phyloP scores from a whole-genome alignment of 2,888 invertebrate genomes.

The Phorcus lineatus region DNA sequence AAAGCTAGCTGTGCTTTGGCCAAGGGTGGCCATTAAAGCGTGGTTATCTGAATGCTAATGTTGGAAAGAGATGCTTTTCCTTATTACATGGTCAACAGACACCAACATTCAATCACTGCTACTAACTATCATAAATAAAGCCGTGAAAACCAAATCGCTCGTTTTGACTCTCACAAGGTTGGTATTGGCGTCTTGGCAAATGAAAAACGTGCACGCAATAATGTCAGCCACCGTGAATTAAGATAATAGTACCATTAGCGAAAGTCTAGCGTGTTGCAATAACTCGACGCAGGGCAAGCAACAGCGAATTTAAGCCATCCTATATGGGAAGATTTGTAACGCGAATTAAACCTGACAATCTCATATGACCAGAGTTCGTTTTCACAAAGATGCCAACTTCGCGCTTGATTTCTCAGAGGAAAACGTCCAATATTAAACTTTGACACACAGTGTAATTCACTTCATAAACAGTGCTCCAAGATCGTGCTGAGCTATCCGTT shows the following conservation, averaged over 20 bases:
- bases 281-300: background rate
- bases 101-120: conserved; percentile 11
- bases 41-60: conserved; percentile 19
- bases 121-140: conserved; percentile 12
- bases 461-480: background rate
- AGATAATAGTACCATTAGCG: conserved; percentile 3
- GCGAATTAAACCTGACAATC: conserved; percentile 18
- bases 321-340: conserved; percentile 7
- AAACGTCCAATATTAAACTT: background rate
- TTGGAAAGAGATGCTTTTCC: conserved; percentile 1
- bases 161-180: background rate
- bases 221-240: conserved; percentile 1
- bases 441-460: background rate
- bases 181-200: conserved; percentile 1
- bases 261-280: background rate
- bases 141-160: conserved; percentile 8
- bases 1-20: background rate
- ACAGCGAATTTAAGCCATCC: background rate
- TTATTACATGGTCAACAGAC: background rate
- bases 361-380: background rate
- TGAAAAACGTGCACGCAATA: conserved; percentile 12
- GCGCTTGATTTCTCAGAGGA: conserved; percentile 17
- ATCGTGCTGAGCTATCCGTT: background rate
- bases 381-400: background rate
- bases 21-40: background rate